phyloP scores from a whole-genome alignment of 2,888 invertebrate species.

The Ecliptopera silaceata region DNA sequence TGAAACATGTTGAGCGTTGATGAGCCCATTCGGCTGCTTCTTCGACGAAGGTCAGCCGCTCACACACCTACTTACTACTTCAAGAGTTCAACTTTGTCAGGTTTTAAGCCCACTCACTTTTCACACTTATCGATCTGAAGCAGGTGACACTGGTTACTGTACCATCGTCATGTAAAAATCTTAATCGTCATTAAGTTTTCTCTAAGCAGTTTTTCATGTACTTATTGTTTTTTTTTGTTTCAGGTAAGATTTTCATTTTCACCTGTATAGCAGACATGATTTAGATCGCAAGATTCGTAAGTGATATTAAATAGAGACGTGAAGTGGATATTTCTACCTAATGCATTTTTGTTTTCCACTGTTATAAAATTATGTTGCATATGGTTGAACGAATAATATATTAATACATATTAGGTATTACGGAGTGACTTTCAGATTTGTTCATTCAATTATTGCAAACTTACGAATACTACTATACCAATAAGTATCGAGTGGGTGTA shows the following conservation, averaged over 20 bases:
- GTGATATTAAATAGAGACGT: too few species aligned
- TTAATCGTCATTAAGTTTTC: too few species aligned
- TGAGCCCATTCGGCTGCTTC: conserved; percentile 68
- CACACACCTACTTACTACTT: conserved; percentile 56
- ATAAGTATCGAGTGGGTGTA: conserved; percentile 41
- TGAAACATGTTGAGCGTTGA: conserved; percentile 61
- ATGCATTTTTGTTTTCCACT: too few species aligned
- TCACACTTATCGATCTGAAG: neutral
- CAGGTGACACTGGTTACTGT: neutral
- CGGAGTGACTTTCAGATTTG: too few species aligned
- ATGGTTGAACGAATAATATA: too few species aligned
- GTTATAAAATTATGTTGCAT: too few species aligned
- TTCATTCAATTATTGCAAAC: neutral
- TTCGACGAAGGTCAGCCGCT: conserved; percentile 68
- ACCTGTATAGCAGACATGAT: too few species aligned
- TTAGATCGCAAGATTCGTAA: too few species aligned
- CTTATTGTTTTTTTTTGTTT: conserved; percentile 47
- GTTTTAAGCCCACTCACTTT: conserved; percentile 11
- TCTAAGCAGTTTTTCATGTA: neutral
- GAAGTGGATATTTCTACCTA: too few species aligned
- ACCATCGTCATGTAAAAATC: neutral
- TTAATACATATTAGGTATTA: too few species aligned
- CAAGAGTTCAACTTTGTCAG: conserved; percentile 39
- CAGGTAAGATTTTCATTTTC: too few species aligned
- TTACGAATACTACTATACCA: neutral